phyloP scores from a whole-genome alignment of 2,797 vertebrate species.

The Anabas testudineus region DNA sequence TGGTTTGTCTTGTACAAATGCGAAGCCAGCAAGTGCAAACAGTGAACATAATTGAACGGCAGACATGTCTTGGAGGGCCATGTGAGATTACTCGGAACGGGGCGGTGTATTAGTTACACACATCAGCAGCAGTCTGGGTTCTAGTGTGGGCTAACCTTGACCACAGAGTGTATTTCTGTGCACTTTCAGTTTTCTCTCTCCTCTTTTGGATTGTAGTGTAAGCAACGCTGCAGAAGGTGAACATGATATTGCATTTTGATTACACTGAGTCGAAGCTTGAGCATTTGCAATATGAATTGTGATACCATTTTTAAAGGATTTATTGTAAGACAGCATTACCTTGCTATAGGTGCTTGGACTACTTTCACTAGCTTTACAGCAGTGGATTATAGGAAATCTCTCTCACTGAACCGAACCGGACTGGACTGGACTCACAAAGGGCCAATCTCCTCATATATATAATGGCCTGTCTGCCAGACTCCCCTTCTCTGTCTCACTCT shows the following conservation, averaged over 20 bases:
- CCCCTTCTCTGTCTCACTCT: neutral
- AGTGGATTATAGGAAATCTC: conserved; percentile 51
- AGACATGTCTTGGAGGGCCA: conserved; percentile 34
- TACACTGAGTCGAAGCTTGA: neutral
- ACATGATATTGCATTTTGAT: conserved; percentile 20
- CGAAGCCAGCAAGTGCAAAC: conserved; percentile 43
- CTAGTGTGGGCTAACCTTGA: conserved; percentile 33
- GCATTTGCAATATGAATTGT: conserved; percentile 14
- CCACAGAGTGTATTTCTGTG: conserved; percentile 21
- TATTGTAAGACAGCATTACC: conserved; percentile 12
- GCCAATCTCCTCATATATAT: conserved; percentile 29
- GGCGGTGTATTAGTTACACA: conserved; percentile 9
- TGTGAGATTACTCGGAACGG: conserved; percentile 46
- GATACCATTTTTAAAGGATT: conserved; percentile 3
- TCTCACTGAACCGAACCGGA: neutral
- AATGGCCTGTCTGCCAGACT: conserved; percentile 34
- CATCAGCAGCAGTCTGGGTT: conserved; percentile 29
- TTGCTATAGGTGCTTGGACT: conserved; percentile 14
- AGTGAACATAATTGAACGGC: conserved; percentile 36
- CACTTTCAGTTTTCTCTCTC: conserved; percentile 14
- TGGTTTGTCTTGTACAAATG: conserved; percentile 55
- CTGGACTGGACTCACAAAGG: conserved; percentile 36
- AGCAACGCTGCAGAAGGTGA: conserved; percentile 9
- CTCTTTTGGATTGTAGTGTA: conserved; percentile 2
- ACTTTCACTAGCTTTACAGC: conserved; percentile 30